Conservation (phyloP, 2,888 invertebrate genomes). For the Calliopum simillimum region DNA sequence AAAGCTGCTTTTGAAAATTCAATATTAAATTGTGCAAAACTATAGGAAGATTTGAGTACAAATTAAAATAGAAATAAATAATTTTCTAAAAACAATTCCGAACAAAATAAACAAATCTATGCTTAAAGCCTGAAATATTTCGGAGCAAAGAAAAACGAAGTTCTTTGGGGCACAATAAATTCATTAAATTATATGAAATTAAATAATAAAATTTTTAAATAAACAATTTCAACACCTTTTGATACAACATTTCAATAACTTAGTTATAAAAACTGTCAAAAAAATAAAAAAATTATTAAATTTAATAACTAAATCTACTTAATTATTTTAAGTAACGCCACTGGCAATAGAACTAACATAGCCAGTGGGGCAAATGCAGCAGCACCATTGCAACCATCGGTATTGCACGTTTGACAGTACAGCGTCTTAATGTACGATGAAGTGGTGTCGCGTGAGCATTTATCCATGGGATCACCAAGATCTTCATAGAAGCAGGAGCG, state of each 20-base stretch:
- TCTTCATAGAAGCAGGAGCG: constrained; percentile 67
- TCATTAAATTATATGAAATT: no score
- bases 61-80: no score
- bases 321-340: constrained; percentile 44
- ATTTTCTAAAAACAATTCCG: not conserved
- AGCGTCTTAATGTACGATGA: constrained; percentile 66
- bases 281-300: constrained; percentile 37
- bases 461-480: constrained; percentile 62
- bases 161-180: not conserved
- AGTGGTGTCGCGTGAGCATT: constrained; percentile 62
- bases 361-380: constrained; percentile 53
- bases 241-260: constrained; percentile 31
- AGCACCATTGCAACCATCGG: constrained; percentile 65
- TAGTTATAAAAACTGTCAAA: constrained; percentile 34
- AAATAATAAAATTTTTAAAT: no score
- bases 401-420: constrained; percentile 65
- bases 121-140: no score
- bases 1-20: no score
- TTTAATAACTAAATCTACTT: constrained; percentile 11
- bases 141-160: no score
- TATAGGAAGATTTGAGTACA: no score
- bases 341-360: constrained; percentile 51
- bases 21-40: no score
- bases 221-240: no score
- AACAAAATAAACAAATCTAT: no score